phyloP scores from a whole-genome alignment of 1,140 invertebrate species.

The Epicauta chinensis region DNA sequence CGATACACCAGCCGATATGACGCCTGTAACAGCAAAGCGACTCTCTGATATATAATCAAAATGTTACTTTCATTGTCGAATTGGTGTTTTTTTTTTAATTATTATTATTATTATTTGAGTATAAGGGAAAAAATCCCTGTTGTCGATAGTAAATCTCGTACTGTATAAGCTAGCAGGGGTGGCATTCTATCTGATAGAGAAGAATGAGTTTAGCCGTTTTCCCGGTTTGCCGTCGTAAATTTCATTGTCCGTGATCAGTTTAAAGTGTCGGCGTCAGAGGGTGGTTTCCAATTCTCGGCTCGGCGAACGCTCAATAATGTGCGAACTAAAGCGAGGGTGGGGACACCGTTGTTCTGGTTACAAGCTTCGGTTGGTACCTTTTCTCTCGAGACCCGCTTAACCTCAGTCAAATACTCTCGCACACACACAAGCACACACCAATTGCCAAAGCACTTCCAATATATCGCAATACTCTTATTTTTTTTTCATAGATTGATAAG shows the following conservation, averaged over 20 bases:
- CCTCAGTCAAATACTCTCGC: constrained; percentile 36
- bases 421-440: constrained; percentile 36
- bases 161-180: neutral
- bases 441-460: constrained; percentile 50
- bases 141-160: neutral
- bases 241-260: constrained; percentile 43
- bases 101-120: too few relatives aligned
- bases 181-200: neutral
- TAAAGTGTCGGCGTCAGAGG: constrained; percentile 37
- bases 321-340: constrained; percentile 40
- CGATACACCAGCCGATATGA: constrained; percentile 95
- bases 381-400: constrained; percentile 21
- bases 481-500: too few relatives aligned
- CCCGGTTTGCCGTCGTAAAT: constrained; percentile 35
- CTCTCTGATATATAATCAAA: neutral
- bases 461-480: too few relatives aligned
- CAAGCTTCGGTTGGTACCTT: constrained; percentile 40
- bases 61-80: too few relatives aligned
- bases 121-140: too few relatives aligned
- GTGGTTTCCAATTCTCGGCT: constrained; percentile 43
- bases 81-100: too few relatives aligned
- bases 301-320: constrained; percentile 43
- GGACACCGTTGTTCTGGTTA: constrained; percentile 41
- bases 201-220: constrained; percentile 20
- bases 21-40: constrained; percentile 55